Evolutionary conservation across 1,140 invertebrate genomes (phyloP).

Genomic region (Nautilus pompilius): DNA sequence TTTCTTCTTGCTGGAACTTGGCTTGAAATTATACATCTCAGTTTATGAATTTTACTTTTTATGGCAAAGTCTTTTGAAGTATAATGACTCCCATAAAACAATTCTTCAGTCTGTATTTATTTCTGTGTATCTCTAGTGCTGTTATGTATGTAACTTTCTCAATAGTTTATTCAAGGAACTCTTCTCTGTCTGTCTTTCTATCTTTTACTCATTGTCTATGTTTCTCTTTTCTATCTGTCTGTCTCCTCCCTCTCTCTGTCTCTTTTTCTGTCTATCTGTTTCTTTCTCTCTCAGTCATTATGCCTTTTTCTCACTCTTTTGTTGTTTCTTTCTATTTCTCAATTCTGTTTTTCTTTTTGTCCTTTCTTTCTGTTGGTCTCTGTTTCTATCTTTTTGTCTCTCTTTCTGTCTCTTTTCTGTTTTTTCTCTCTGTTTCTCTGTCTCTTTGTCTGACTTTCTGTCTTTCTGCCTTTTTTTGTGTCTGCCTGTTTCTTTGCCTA

Average conservation of each 20-base stretch:
- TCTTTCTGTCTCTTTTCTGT: not conserved
- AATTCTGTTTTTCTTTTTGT: not conserved
- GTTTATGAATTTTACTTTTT: too few species aligned
- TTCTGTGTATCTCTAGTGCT: too few species aligned
- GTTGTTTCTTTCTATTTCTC: not conserved
- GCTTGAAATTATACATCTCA: too few species aligned
- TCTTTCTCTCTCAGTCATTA: not conserved
- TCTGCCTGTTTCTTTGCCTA: not conserved
- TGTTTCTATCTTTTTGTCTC: not conserved
- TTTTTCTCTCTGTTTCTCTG: slow-evolving; percentile 1
- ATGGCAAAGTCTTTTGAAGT: too few species aligned
- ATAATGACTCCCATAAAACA: too few species aligned
- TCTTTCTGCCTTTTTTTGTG: not conserved
- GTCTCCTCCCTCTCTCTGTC: slow-evolving; percentile 1
- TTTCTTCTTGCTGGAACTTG: too few species aligned
- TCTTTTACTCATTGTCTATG: not conserved
- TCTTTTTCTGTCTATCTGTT: slow-evolving; percentile 5
- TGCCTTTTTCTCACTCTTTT: not conserved
- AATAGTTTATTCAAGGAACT: not conserved
- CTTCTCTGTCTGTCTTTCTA: not conserved
- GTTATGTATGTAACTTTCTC: too few species aligned
- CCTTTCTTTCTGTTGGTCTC: not conserved
- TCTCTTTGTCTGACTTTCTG: not conserved
- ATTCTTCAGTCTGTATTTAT: too few species aligned
- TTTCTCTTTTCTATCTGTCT: not conserved